phyloP scores from a whole-genome alignment of 2,113 vertebrate genomes.

The Ammospiza caudacuta region DNA sequence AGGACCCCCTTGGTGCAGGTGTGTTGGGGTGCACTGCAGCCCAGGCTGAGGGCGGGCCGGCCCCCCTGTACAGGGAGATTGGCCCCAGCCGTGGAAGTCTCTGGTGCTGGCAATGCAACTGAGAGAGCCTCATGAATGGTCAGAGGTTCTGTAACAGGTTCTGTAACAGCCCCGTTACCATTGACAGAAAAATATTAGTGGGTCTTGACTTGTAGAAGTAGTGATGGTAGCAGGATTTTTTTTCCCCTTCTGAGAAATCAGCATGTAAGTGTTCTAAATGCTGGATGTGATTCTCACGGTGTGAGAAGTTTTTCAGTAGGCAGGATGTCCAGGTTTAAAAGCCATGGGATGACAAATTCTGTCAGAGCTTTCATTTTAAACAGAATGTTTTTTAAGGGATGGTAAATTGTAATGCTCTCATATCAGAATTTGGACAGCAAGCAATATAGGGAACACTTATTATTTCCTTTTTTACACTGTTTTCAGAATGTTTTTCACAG shows the following conservation, averaged over 20 bases:
- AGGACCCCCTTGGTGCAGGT: accelerated
- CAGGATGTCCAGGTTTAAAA: background rate
- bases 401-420: background rate
- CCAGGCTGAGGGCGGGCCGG: no score
- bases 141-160: background rate
- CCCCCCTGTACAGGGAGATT: background rate
- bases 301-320: background rate
- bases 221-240: background rate
- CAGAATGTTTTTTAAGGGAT: background rate
- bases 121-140: no score
- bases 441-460: background rate
- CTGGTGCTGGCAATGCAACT: background rate
- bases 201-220: background rate
- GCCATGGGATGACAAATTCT: background rate
- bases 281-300: background rate
- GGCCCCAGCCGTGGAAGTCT: accelerated
- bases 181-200: background rate
- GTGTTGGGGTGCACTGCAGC: accelerated
- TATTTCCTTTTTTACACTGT: background rate
- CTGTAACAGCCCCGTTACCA: accelerated
- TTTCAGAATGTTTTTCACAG: background rate
- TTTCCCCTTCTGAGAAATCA: background rate
- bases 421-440: background rate
- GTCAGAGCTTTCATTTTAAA: background rate
- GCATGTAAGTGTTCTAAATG: background rate